Base-by-base conservation (phyloP, 2,797 vertebrate genomes). In the Valencia hispanica region DNA sequence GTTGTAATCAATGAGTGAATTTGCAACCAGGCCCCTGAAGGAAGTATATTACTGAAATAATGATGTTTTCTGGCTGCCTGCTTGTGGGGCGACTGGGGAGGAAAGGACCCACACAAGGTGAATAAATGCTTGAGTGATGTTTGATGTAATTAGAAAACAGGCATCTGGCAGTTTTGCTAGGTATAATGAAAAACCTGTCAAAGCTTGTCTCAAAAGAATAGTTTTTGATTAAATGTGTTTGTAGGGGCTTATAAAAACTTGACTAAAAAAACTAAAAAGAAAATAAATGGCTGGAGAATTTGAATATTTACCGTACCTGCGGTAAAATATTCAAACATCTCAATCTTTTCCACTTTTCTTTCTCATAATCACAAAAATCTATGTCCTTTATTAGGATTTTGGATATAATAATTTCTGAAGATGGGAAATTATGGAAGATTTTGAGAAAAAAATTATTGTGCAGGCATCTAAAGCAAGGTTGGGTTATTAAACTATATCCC, bases 1-100 rank as follows among this genome's bases (percentile, higher is more conserved):
- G 63, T 73, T 86, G 70, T 84, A 87, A 87, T 88, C 82, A 81
- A 84, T 85, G 57, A 1, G 53, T 78, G 80, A 68, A 69, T 81
- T 79, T 79, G 47, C 69, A 72, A 70, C 20, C 36, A 43, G 65
- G 51, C 12, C 77, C 65, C 78, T 39, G 57, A 84, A 53, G 77
- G 68, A 70, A 74, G 68, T 78, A 79, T 68, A 65, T 57, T 68
- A 48, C 39, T 73, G 72, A 76, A 76, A 76, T 76, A 76, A 76
- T 80, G 27, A 80, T 78, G 82, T 72, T 81, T 79, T 78, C 78
- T 81, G 79, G 75, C 83, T 73, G 73, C 48, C n/a, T 68, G 72
- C 63, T 77, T 8, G 18, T 30, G 32, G 50, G 15, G 57, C 71
- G 69, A 47, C 34, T 78, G 32, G 78, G 73, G 17, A 84, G 18